A percentile compares a stretch with the other conserved stretches of the same genome.
These are phyloP conservation scores for Coremacera marginata DNA, from an alignment of 2,888 invertebrate genomes.

Conservation along the genomic window DNA sequence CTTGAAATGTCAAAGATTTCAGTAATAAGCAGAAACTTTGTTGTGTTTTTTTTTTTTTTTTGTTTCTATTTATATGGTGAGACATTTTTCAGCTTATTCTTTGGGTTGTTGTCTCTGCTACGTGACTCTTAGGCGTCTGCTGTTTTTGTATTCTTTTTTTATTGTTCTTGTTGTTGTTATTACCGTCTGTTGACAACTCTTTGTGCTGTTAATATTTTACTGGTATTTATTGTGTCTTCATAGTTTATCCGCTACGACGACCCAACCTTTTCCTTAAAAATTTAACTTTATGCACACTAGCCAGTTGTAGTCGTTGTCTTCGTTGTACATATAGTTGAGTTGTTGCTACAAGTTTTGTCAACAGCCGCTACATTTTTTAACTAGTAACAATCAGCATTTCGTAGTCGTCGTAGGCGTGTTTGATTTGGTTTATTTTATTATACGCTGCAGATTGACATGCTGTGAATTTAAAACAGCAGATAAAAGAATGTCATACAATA, in stretches of 20 bases:
- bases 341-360: background rate
- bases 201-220: background rate
- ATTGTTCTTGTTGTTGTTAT: background rate
- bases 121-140: too few species aligned
- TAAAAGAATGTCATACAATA: too few species aligned
- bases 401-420: conserved; percentile 10
- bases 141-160: too few species aligned
- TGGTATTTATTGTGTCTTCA: background rate
- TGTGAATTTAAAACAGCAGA: conserved; percentile 22
- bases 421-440: conserved; percentile 21
- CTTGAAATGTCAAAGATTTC: background rate
- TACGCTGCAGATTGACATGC: background rate
- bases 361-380: background rate
- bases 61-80: too few species aligned
- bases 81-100: too few species aligned
- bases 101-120: too few species aligned
- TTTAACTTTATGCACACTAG: background rate
- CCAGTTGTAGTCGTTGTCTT: background rate
- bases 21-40: background rate
- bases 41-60: too few species aligned
- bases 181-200: background rate
- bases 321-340: background rate
- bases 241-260: background rate
- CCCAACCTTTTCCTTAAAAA: background rate
- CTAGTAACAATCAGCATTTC: background rate